phyloP scores from a whole-genome alignment of 2,113 vertebrate genomes.

The Pogona vitticeps region DNA sequence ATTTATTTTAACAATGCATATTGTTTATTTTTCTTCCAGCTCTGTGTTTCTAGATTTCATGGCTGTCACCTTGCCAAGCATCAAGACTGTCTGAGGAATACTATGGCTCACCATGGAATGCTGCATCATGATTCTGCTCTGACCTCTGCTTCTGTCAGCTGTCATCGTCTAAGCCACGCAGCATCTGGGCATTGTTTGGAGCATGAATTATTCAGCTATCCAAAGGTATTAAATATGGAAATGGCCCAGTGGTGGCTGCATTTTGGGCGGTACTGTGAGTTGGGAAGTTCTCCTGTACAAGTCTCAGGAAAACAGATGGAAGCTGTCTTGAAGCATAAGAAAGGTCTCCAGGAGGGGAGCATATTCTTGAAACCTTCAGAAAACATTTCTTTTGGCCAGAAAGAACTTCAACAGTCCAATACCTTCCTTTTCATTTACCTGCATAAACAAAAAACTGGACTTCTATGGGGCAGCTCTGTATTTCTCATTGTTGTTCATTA shows the following conservation, averaged over 20 bases:
- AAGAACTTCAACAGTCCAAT: not conserved
- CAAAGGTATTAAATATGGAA: not conserved
- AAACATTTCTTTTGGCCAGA: too few relatives aligned
- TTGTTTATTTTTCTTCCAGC: constrained; percentile 19
- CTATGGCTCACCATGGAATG: not conserved
- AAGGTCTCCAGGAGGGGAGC: too few relatives aligned
- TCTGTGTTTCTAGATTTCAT: not conserved
- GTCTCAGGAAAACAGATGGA: not conserved
- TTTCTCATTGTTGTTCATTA: not conserved
- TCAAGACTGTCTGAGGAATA: fast-evolving
- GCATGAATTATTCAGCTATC: not conserved
- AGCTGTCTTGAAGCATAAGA: too few relatives aligned
- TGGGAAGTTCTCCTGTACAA: not conserved
- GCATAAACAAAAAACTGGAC: not conserved
- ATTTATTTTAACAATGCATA: not conserved
- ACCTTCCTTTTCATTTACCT: not conserved
- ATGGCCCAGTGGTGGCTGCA: not conserved
- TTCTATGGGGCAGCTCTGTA: not conserved
- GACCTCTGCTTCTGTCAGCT: not conserved
- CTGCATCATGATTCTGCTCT: not conserved
- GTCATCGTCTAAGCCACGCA: not conserved
- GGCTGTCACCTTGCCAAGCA: not conserved
- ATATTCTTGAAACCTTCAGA: too few relatives aligned
- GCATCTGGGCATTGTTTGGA: not conserved
- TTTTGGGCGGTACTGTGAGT: not conserved